Conservation (phyloP, 2,888 invertebrate species). For the Gonocerus acuteangulatus region DNA sequence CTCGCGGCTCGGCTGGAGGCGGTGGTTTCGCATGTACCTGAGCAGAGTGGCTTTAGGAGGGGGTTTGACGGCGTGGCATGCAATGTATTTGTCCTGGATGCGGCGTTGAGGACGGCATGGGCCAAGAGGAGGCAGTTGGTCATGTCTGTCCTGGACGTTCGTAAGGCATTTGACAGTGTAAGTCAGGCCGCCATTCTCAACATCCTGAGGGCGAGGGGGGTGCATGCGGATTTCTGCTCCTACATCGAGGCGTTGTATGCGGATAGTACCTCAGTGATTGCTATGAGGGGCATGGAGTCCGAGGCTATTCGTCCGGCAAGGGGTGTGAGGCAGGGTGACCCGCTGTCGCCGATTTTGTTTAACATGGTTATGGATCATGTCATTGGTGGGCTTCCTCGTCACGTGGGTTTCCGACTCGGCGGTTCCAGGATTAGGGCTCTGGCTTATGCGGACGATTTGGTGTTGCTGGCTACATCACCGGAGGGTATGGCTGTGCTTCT, state of each 20-base stretch:
- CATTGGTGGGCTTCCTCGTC: constrained; percentile 19
- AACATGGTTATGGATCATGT: constrained; percentile 39
- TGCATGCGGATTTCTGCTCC: constrained; percentile 40
- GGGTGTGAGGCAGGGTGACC: constrained; percentile 45
- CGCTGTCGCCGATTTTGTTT: constrained; percentile 43
- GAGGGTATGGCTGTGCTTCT: not conserved
- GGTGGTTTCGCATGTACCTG: not conserved
- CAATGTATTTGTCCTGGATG: constrained; percentile 2
- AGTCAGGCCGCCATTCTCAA: constrained; percentile 40
- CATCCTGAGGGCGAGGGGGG: constrained; percentile 24
- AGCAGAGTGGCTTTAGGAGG: constrained; percentile 2
- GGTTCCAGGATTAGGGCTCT: not conserved
- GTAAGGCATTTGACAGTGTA: constrained; percentile 45
- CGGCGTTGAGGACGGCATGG: not conserved
- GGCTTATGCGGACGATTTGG: constrained; percentile 5
- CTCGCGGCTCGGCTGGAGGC: constrained; percentile 31
- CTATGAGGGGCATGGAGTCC: constrained; percentile 27
- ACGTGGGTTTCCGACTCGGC: constrained; percentile 20
- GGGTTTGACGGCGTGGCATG: not conserved
- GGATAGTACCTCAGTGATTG: constrained; percentile 38
- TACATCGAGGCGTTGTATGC: constrained; percentile 34
- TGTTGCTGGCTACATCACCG: not conserved
- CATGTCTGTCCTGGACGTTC: constrained; percentile 40
- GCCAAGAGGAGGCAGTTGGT: not conserved
- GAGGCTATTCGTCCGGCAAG: constrained; percentile 32